Evolutionary conservation across 2,113 vertebrate genomes (phyloP).

Genomic region (Vulpes ferrilata): DNA sequence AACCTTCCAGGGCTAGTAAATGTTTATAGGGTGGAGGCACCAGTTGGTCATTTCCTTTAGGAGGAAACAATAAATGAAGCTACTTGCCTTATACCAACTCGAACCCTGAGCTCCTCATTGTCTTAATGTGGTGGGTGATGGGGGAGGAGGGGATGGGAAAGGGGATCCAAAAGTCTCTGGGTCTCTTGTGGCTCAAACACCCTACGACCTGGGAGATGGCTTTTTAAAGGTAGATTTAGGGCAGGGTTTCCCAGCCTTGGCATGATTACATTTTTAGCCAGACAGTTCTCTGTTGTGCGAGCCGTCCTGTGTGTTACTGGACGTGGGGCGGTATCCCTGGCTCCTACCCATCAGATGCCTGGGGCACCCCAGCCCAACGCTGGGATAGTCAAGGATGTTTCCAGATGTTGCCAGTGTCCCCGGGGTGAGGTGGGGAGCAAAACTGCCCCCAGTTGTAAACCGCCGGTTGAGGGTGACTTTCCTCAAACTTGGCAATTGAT

Average conservation of each 20-base stretch:
- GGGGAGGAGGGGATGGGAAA: neutral
- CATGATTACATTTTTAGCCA: rapidly evolving
- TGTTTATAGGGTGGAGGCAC: slow-evolving; percentile 90
- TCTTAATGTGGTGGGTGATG: slow-evolving; percentile 77
- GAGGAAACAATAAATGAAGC: slow-evolving; percentile 95
- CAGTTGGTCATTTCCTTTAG: slow-evolving; percentile 93
- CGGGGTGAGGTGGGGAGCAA: neutral
- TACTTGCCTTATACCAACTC: slow-evolving; percentile 89
- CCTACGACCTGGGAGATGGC: neutral
- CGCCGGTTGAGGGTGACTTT: neutral
- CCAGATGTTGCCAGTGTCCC: neutral
- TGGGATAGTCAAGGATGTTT: neutral
- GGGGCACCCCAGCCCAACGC: neutral
- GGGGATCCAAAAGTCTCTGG: slow-evolving; percentile 43
- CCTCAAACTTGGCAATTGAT: neutral
- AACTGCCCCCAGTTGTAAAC: neutral
- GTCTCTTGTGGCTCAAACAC: neutral
- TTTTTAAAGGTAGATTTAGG: neutral
- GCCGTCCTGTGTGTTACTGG: no score
- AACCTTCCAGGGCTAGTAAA: slow-evolving; percentile 87
- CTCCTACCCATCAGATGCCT: neutral
- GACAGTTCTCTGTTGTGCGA: rapidly evolving
- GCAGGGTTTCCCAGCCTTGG: neutral
- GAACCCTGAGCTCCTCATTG: slow-evolving; percentile 88
- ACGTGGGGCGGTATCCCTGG: no score